These are phyloP conservation scores for Acrocephalus kingi DNA, from an alignment of 2,113 vertebrate species.

Conservation along the genomic window DNA sequence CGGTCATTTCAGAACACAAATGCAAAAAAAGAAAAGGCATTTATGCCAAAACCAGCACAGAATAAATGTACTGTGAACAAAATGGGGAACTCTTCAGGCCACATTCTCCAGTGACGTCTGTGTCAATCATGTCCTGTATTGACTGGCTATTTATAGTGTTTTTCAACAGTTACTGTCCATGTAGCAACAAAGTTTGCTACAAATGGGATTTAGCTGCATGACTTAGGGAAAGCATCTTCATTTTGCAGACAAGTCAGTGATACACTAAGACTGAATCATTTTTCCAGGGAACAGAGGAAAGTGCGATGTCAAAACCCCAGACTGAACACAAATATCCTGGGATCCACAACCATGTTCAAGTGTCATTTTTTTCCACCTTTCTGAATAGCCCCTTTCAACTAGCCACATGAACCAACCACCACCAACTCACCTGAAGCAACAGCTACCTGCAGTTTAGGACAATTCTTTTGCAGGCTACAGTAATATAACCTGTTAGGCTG, in stretches of 20 bases:
- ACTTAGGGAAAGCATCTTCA: not conserved
- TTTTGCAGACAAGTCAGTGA: not conserved
- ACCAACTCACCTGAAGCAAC: not conserved
- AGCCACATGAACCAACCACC: not conserved
- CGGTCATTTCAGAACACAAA: conserved; percentile 1
- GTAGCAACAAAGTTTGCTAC: not conserved
- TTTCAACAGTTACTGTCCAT: not conserved
- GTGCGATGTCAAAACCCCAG: not conserved
- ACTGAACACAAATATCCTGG: not conserved
- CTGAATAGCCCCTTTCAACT: not conserved
- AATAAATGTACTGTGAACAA: not conserved
- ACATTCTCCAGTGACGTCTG: not conserved
- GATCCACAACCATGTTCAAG: not conserved
- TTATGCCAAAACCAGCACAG: conserved; percentile 2
- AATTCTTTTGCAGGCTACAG: not conserved
- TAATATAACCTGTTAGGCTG: not conserved
- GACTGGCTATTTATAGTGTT: not conserved
- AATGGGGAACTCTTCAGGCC: not conserved
- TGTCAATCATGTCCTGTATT: not conserved
- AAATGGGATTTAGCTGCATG: not conserved
- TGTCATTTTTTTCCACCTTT: not conserved
- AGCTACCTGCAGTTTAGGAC: not conserved
- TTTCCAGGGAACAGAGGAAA: not conserved
- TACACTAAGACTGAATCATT: not conserved
- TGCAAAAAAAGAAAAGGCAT: not conserved